Conservation (phyloP, 2,888 invertebrate genomes). For the Lasioglossum pauxillum region DNA sequence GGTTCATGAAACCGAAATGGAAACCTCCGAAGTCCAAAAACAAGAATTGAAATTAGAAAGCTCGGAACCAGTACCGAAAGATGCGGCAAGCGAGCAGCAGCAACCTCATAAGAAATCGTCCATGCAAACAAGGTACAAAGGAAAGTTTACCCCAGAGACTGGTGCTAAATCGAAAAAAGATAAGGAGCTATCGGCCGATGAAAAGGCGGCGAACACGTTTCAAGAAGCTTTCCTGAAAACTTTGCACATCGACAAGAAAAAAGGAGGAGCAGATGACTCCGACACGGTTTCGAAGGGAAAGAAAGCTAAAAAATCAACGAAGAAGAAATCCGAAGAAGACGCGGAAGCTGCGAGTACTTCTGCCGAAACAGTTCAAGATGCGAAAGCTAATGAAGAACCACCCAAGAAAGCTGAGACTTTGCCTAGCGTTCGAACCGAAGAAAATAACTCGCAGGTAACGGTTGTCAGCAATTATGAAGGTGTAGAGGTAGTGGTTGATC, state of each 20-base stretch:
- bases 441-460: constrained; percentile 61
- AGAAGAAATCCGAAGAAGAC: constrained; percentile 64
- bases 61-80: constrained; percentile 33
- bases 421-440: constrained; percentile 40
- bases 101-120: constrained; percentile 49
- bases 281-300: constrained; percentile 63
- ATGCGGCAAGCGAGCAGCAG: constrained; percentile 44
- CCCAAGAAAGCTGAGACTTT: constrained; percentile 36
- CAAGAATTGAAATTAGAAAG: constrained; percentile 28
- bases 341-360: constrained; percentile 14
- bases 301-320: constrained; percentile 60
- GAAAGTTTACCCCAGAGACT: constrained; percentile 72
- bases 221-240: constrained; percentile 80
- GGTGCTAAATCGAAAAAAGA: constrained; percentile 72
- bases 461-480: constrained; percentile 70
- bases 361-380: constrained; percentile 14
- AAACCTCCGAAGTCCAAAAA: constrained; percentile 28
- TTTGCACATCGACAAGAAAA: constrained; percentile 76
- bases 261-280: constrained; percentile 51
- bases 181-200: constrained; percentile 66
- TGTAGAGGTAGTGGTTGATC: constrained; percentile 72
- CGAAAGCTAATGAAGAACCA: constrained; percentile 31
- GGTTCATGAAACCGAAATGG: constrained; percentile 20
- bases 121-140: constrained; percentile 70
- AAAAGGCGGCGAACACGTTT: constrained; percentile 75